Percentiles rank a stretch among this genome's conserved stretches.
Evolutionary conservation across 2,113 vertebrate species (phyloP).

Genomic region (Hyla sarda): DNA sequence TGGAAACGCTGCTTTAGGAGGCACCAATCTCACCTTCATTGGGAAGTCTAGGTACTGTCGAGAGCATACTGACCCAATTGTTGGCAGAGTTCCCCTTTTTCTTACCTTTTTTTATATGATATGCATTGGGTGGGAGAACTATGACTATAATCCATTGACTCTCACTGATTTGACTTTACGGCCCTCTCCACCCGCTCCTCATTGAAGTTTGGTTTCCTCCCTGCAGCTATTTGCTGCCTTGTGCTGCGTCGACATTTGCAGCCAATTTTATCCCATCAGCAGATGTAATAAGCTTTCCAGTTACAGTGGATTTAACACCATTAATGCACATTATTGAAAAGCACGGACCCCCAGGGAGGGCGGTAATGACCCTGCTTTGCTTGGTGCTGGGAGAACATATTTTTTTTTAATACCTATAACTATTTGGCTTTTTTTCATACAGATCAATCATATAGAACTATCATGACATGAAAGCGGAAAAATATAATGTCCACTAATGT

Average conservation of each 20-base stretch:
- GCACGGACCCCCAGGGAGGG: slow-evolving; percentile 41
- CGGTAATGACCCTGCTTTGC: slow-evolving; percentile 47
- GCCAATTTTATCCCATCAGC: slow-evolving; percentile 56
- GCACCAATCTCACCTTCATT: too few relatives aligned
- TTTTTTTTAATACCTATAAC: slow-evolving; percentile 34
- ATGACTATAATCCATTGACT: slow-evolving; percentile 8
- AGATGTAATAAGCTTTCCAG: slow-evolving; percentile 56
- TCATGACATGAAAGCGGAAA: background rate
- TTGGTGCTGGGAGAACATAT: slow-evolving; percentile 2
- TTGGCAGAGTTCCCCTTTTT: too few relatives aligned
- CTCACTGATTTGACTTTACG: background rate
- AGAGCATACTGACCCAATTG: too few relatives aligned
- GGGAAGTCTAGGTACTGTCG: too few relatives aligned
- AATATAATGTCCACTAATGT: background rate
- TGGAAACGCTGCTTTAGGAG: too few relatives aligned
- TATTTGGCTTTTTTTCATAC: background rate
- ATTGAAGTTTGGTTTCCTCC: slow-evolving; percentile 16
- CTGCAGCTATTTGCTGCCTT: slow-evolving; percentile 52
- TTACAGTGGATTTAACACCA: slow-evolving; percentile 58
- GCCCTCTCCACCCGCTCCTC: background rate
- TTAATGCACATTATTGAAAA: slow-evolving; percentile 55
- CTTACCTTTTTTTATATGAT: too few relatives aligned
- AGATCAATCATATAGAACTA: slow-evolving; percentile 24
- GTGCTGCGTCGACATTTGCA: slow-evolving; percentile 57
- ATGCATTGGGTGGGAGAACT: too few relatives aligned